A percentile compares a stretch with the other conserved stretches of the same genome.
phyloP scores from a whole-genome alignment of 2,113 vertebrate species.

The Lamprologus sp. region DNA sequence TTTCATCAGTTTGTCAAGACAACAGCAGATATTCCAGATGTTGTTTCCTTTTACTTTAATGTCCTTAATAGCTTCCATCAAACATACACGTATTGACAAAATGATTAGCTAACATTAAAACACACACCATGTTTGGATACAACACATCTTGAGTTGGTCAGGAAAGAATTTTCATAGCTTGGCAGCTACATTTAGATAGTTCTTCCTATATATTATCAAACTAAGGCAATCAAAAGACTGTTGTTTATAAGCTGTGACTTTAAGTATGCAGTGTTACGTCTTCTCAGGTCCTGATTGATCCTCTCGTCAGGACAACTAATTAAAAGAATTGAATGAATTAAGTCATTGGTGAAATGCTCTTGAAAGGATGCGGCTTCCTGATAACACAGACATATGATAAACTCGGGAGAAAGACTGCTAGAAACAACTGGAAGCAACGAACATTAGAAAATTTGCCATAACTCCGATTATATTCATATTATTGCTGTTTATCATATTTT shows the following conservation, averaged over 20 bases:
- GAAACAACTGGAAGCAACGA: not conserved
- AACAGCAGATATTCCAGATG: rapidly evolving
- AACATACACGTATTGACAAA: not conserved
- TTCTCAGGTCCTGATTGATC: not conserved
- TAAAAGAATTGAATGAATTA: not conserved
- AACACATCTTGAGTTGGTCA: not conserved
- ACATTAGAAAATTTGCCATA: not conserved
- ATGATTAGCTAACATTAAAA: not conserved
- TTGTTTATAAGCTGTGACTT: not conserved
- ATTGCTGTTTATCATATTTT: not conserved
- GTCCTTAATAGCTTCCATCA: not conserved
- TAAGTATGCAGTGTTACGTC: not conserved
- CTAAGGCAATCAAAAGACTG: not conserved
- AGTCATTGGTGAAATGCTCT: not conserved
- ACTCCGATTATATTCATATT: rapidly evolving
- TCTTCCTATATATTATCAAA: rapidly evolving
- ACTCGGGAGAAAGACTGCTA: not conserved
- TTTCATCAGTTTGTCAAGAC: not conserved
- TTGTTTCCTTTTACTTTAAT: not conserved
- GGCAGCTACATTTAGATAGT: not conserved
- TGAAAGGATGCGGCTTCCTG: not conserved
- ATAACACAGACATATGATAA: not conserved
- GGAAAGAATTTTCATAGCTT: not conserved
- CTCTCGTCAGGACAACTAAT: not conserved
- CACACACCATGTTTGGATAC: not conserved